Percentiles rank a stretch among this genome's conserved stretches.
Evolutionary conservation across 64 coral and sea anemone species (phyloP).

Genomic region (Actinia tenebrosa): DNA sequence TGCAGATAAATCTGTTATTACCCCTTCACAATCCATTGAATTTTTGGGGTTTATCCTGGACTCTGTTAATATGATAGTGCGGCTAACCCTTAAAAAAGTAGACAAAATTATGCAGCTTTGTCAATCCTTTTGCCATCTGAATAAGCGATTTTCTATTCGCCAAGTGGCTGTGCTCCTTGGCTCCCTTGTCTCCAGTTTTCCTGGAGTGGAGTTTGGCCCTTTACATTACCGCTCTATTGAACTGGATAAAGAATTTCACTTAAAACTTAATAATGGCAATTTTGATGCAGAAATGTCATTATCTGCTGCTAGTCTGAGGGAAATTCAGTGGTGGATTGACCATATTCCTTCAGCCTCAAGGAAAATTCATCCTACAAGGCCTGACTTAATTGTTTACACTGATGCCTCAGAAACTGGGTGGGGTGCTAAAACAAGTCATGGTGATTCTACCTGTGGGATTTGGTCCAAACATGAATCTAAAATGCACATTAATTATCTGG

Average conservation of each 20-base stretch:
- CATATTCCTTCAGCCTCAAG: slow-evolving; percentile 21
- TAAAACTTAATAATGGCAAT: slow-evolving; percentile 25
- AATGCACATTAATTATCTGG: slow-evolving; percentile 56
- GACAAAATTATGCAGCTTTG: slow-evolving; percentile 18
- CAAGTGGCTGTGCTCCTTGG: background rate
- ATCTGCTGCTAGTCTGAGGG: background rate
- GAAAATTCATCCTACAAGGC: slow-evolving; percentile 21
- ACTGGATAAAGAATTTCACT: background rate
- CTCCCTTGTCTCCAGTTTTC: slow-evolving; percentile 14
- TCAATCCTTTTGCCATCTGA: slow-evolving; percentile 4
- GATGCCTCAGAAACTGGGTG: slow-evolving; percentile 58
- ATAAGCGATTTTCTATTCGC: slow-evolving; percentile 16
- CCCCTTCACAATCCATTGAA: background rate
- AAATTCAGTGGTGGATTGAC: slow-evolving; percentile 37
- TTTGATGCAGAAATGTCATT: slow-evolving; percentile 31
- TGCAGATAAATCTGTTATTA: background rate
- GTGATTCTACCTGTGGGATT: slow-evolving; percentile 7
- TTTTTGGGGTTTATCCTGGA: background rate
- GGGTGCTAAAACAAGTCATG: slow-evolving; percentile 27
- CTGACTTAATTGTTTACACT: slow-evolving; percentile 1
- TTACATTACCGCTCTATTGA: slow-evolving; percentile 21
- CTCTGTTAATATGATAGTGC: background rate
- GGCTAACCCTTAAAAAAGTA: background rate
- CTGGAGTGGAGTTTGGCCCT: slow-evolving; percentile 35
- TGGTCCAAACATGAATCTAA: slow-evolving; percentile 30